These are phyloP conservation scores for Hemitrygon akajei DNA, from an alignment of 2,797 vertebrate species.

Conservation along the genomic window DNA sequence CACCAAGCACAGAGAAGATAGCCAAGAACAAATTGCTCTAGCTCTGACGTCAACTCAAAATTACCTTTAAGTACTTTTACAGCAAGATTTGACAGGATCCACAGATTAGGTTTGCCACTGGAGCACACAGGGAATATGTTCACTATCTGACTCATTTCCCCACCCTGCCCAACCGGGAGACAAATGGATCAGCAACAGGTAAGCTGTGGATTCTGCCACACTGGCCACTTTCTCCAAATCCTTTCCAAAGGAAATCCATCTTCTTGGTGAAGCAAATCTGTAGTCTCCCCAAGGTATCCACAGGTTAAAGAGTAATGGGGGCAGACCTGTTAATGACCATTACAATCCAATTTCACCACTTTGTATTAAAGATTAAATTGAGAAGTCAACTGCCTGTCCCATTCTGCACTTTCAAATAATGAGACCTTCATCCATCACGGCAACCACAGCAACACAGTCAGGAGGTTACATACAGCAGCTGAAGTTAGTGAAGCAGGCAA, in stretches of 20 bases:
- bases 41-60: neutral
- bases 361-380: neutral
- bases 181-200: neutral
- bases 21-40: neutral
- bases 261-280: neutral
- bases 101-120: neutral
- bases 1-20: neutral
- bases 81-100: neutral
- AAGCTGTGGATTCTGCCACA: neutral
- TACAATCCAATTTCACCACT: neutral
- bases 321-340: neutral
- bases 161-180: neutral
- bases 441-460: neutral
- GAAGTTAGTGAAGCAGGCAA: neutral
- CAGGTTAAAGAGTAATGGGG: neutral
- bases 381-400: neutral
- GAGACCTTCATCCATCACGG: neutral
- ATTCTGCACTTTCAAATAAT: neutral
- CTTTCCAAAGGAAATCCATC: neutral
- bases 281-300: neutral
- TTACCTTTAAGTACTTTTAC: neutral
- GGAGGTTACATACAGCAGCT: neutral
- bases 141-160: neutral
- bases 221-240: neutral
- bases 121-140: neutral